Conservation (phyloP, 2,888 invertebrate genomes). For the Drosophila sordidapex region DNA sequence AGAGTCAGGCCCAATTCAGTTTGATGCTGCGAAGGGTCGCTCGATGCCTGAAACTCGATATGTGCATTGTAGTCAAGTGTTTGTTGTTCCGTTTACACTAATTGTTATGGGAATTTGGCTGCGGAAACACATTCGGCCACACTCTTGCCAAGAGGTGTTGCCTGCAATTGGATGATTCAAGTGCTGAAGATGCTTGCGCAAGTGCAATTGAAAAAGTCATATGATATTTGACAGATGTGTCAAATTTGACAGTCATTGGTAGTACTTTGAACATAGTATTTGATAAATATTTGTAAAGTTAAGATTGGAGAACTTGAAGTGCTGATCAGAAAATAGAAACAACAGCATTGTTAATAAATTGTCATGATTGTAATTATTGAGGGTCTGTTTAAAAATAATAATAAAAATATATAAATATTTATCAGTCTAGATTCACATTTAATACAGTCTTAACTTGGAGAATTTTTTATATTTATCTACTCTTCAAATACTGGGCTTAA, state of each 20-base stretch:
- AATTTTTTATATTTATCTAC: neutral
- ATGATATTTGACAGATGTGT: neutral
- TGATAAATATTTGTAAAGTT: neutral
- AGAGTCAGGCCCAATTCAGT: constrained; percentile 16
- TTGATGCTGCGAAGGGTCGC: constrained; percentile 23
- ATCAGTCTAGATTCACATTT: neutral
- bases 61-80: constrained; percentile 77
- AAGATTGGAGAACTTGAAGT: neutral
- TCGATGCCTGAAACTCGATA: constrained; percentile 74
- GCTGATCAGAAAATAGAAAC: neutral
- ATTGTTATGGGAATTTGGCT: constrained; percentile 81
- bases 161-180: constrained; percentile 14
- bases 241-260: neutral
- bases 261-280: neutral
- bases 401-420: neutral
- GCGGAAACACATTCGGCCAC: constrained; percentile 20
- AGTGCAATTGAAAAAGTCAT: constrained; percentile 31
- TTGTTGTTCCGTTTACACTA: constrained; percentile 76
- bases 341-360: neutral
- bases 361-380: too few relatives aligned
- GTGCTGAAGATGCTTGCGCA: constrained; percentile 38
- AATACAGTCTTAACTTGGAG: neutral
- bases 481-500: neutral
- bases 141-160: constrained; percentile 19
- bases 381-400: too few relatives aligned